phyloP scores from a whole-genome alignment of 2,797 vertebrate genomes.

The Odontamblyopus rebecca region DNA sequence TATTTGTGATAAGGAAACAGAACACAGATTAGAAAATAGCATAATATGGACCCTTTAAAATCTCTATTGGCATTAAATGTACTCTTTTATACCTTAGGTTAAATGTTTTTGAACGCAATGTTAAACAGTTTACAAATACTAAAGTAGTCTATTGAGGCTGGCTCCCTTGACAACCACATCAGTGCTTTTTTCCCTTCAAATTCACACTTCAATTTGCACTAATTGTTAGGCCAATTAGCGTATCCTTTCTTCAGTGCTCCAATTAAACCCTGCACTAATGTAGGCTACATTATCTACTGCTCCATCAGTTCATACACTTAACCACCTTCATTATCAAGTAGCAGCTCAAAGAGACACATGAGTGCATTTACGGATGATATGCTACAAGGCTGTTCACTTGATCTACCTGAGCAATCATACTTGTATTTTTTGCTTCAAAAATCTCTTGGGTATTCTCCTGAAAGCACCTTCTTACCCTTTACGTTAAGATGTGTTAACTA shows the following conservation, averaged over 20 bases:
- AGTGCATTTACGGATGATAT: slow-evolving; percentile 11
- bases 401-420: slow-evolving; percentile 14
- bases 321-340: slow-evolving; percentile 16
- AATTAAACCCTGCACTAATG: slow-evolving; percentile 30
- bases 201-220: slow-evolving; percentile 14
- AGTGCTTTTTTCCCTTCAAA: not conserved
- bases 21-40: too few species aligned
- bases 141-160: not conserved
- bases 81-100: not conserved
- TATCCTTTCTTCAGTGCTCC: slow-evolving; percentile 20
- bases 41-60: too few species aligned
- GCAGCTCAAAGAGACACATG: slow-evolving; percentile 3
- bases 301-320: slow-evolving; percentile 10
- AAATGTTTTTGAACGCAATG: not conserved
- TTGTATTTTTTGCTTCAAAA: slow-evolving; percentile 9
- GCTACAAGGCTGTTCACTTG: not conserved
- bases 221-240: slow-evolving; percentile 28
- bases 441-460: slow-evolving; percentile 36
- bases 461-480: slow-evolving; percentile 22
- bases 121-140: slow-evolving; percentile 2
- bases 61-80: not conserved
- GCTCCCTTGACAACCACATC: slow-evolving; percentile 11
- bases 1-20: too few species aligned
- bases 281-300: slow-evolving; percentile 15
- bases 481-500: slow-evolving; percentile 11